These are phyloP conservation scores for Porites evermanni DNA, from an alignment of 92 coral and sea anemone species.

Conservation along the genomic window DNA sequence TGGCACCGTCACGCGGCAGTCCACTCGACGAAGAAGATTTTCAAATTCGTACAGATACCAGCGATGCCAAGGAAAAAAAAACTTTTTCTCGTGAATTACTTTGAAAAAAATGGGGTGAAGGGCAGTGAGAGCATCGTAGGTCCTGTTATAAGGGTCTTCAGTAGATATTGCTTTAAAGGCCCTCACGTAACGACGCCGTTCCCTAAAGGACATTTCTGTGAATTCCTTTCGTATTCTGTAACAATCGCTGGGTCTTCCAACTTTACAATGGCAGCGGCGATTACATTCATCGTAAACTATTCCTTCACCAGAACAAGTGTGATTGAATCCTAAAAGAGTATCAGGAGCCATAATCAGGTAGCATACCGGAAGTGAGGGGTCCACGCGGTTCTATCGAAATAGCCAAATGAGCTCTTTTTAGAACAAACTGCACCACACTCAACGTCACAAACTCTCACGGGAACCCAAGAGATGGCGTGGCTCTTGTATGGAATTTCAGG, in stretches of 20 bases:
- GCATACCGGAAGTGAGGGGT: too few relatives aligned
- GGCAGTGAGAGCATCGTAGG: conserved; percentile 68
- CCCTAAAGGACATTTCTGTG: conserved; percentile 74
- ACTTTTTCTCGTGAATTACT: conserved; percentile 68
- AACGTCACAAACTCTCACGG: too few relatives aligned
- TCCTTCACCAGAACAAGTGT: conserved; percentile 29
- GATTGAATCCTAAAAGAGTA: conserved; percentile 16
- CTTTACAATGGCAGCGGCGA: conserved; percentile 69
- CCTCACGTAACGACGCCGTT: conserved; percentile 75
- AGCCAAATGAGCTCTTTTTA: too few relatives aligned
- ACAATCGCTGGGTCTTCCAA: conserved; percentile 71
- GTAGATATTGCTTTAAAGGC: conserved; percentile 70
- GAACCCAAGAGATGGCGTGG: too few relatives aligned
- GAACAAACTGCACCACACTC: too few relatives aligned
- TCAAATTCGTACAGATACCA: conserved; percentile 88
- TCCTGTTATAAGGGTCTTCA: conserved; percentile 54
- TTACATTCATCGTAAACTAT: conserved; percentile 74
- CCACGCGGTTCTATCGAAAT: too few relatives aligned
- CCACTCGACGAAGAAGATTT: conserved; percentile 81
- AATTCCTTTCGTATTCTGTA: conserved; percentile 87
- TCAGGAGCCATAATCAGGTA: too few relatives aligned
- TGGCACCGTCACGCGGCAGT: conserved; percentile 93
- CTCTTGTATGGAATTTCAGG: too few relatives aligned
- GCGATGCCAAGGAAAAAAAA: conserved; percentile 97
- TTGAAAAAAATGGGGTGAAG: conserved; percentile 68